Evolutionary conservation across 2,888 invertebrate species (phyloP).

Genomic region (Volucella bombylans): DNA sequence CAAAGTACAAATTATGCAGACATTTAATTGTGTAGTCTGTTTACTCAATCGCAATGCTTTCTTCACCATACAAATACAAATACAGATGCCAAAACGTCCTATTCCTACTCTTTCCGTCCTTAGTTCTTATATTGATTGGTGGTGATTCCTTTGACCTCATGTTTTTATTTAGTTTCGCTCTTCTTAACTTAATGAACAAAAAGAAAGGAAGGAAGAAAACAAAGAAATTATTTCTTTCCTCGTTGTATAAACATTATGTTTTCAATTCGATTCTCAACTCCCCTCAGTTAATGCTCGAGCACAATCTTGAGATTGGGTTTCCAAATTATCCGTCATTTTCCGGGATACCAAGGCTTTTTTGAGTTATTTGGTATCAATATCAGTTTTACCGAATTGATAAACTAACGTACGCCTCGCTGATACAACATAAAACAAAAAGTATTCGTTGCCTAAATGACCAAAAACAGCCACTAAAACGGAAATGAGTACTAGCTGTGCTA

Average conservation of each 20-base stretch:
- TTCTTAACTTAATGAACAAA: slow-evolving; percentile 59
- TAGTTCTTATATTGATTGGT: slow-evolving; percentile 53
- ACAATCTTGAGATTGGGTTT: slow-evolving; percentile 17
- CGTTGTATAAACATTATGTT: slow-evolving; percentile 22
- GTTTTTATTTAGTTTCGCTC: slow-evolving; percentile 37
- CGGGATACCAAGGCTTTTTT: background rate
- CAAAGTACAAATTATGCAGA: slow-evolving; percentile 59
- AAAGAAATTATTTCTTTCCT: slow-evolving; percentile 31
- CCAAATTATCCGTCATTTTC: slow-evolving; percentile 1
- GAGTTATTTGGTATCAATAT: no score
- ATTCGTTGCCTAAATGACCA: no score
- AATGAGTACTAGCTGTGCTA: no score
- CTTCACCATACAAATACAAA: background rate
- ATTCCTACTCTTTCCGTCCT: slow-evolving; percentile 25
- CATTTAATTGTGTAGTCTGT: slow-evolving; percentile 60
- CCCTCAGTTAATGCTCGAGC: background rate
- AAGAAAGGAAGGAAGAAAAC: slow-evolving; percentile 43
- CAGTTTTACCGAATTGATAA: no score
- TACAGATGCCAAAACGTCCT: background rate
- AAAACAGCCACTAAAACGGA: no score
- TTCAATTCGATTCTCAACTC: background rate
- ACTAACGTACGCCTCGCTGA: no score
- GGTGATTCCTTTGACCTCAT: slow-evolving; percentile 45
- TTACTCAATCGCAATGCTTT: slow-evolving; percentile 54
- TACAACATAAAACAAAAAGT: no score